Conservation (phyloP, 1,140 invertebrate species). For the Dendroctonus valens region DNA sequence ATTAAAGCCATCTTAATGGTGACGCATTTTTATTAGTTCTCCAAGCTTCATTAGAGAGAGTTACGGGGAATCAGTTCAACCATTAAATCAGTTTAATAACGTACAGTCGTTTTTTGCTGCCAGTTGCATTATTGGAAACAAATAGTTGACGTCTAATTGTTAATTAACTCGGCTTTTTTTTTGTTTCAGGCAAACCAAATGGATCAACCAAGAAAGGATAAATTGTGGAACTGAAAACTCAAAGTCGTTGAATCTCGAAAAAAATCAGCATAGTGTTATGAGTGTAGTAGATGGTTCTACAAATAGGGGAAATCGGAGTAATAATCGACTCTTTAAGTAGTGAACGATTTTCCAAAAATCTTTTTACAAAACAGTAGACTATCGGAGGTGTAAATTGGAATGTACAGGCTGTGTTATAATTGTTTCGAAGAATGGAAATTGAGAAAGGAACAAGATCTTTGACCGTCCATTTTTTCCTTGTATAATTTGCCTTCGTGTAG, state of each 20-base stretch:
- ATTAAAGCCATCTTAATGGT: conserved; percentile 3
- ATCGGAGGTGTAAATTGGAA: too few relatives aligned
- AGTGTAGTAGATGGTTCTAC: too few relatives aligned
- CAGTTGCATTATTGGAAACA: conserved; percentile 10
- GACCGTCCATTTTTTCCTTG: conserved; percentile 11
- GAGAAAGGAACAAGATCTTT: too few relatives aligned
- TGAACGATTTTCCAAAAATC: too few relatives aligned
- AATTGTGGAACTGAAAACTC: neutral
- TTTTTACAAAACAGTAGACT: too few relatives aligned
- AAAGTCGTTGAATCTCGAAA: too few relatives aligned
- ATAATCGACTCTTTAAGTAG: too few relatives aligned
- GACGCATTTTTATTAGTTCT: conserved; percentile 17
- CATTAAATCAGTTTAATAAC: conserved; percentile 25
- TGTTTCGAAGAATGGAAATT: too few relatives aligned
- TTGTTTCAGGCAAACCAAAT: conserved; percentile 42
- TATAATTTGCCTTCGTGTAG: conserved; percentile 7
- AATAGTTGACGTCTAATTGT: conserved; percentile 7
- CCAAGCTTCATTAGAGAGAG: conserved; percentile 1
- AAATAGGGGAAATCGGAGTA: too few relatives aligned
- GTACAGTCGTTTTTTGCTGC: conserved; percentile 8
- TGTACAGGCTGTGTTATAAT: too few relatives aligned
- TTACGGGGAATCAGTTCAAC: conserved; percentile 16
- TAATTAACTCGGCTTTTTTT: conserved; percentile 15
- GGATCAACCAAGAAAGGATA: conserved; percentile 42
- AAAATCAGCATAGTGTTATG: too few relatives aligned